A percentile compares a stretch with the other conserved stretches of the same genome.
Evolutionary conservation across 2,797 vertebrate species (phyloP).

Genomic region (Melopsittacus undulatus): DNA sequence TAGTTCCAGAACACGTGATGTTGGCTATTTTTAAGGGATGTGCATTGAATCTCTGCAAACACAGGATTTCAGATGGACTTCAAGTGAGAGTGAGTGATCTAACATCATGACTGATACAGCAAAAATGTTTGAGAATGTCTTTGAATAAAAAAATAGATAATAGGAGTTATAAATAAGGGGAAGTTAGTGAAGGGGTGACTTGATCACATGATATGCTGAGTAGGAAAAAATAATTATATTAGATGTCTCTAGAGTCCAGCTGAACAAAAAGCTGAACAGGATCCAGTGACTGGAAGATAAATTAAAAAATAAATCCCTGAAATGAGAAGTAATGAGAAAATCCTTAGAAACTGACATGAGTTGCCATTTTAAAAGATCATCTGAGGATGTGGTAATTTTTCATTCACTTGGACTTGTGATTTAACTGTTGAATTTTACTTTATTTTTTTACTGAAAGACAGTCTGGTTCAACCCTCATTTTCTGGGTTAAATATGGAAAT

Average conservation of each 20-base stretch:
- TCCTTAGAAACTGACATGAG: not conserved
- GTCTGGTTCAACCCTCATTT: not conserved
- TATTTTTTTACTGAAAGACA: not conserved
- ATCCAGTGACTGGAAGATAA: not conserved
- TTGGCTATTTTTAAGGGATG: not conserved
- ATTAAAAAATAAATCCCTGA: not conserved
- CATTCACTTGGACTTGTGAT: not conserved
- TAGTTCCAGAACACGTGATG: not conserved
- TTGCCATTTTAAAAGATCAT: not conserved
- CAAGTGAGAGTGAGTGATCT: not conserved
- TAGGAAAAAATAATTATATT: not conserved
- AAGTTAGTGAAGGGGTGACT: not conserved
- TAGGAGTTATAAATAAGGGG: not conserved
- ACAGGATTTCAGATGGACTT: not conserved
- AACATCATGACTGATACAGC: not conserved
- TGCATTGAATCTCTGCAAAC: not conserved
- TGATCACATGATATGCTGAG: not conserved
- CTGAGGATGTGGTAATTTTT: not conserved
- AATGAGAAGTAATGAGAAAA: not conserved
- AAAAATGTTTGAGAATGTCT: not conserved
- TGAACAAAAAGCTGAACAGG: not conserved
- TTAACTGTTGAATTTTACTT: not conserved
- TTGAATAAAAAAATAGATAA: not conserved
- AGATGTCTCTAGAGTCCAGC: not conserved
- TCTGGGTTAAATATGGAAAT: not conserved